Evolutionary conservation across 2,888 invertebrate genomes (phyloP), one percentile per base, ranked within the genome.

Genomic region (Lasioglossum oenotherae): DNA sequence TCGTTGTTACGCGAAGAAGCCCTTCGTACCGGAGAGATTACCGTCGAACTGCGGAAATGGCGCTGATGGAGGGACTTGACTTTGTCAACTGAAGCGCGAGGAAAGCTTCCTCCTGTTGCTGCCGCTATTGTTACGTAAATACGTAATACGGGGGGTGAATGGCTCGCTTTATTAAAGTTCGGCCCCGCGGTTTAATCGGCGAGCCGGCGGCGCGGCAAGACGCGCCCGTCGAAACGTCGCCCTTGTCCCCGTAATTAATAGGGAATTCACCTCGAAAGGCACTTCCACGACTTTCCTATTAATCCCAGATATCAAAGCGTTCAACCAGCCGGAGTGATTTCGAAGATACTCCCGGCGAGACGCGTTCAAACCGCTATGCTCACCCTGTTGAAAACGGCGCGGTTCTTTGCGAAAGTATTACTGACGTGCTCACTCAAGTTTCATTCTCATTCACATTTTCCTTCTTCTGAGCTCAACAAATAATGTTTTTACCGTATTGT

Each of bases 1-100:
- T 89, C 87, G 82, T 87, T 78, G 82, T 87, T 85, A 87, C 82
- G 82, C 82, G 85, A 88, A 88, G 88, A 88, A 86, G 79, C 81
- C 79, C 80, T 77, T 78, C 78, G 75, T 74, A 67, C 73, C 46
- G 41, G 57, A 14, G 87, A 81, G 87, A 89, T 89, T 89, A 89
- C 85, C 78, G 80, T 77, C 81, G 78, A 89, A 87, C 83, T 73
- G 19, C 82, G 87, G 85, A 85, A 89, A 87, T 81, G 87, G 74
- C 81, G 67, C 74, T 82, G 89, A 84, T 79, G 84, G 78, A 80
- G 75, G 79, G 87, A 81, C 84, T 84, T 85, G 85, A 87, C 87
- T 89, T 81, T 83, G 85, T 87, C 89, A 89, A 89, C 74, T 82
- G 84, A 82, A 87, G 86, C 79, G 83, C 80, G 86, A 86, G 77